Percentiles rank a stretch among this genome's conserved stretches.
Evolutionary conservation across 2,113 vertebrate species (phyloP).

Genomic region (Gavialis gangeticus): DNA sequence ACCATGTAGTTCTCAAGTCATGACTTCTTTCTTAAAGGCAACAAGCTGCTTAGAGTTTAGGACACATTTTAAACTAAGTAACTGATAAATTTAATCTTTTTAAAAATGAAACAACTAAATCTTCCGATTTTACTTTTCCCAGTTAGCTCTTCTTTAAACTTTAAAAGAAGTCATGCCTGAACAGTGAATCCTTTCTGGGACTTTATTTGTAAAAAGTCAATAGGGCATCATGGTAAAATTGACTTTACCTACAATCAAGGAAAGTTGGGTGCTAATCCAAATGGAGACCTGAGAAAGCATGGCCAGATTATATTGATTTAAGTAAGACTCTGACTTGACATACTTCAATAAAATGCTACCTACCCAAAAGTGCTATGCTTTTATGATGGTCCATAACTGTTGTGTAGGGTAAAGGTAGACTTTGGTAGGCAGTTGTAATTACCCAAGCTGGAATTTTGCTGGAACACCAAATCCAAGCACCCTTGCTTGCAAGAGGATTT

Average conservation of each 20-base stretch:
- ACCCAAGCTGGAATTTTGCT: not conserved
- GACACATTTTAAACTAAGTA: fast-evolving
- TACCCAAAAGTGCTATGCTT: not conserved
- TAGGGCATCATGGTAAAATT: not conserved
- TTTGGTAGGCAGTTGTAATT: not conserved
- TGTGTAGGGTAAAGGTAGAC: too few species aligned
- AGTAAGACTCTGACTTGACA: not conserved
- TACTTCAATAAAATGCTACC: not conserved
- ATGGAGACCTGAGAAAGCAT: not conserved
- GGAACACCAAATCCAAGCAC: not conserved
- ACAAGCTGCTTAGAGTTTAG: not conserved
- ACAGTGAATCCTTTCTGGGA: not conserved
- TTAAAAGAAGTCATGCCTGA: not conserved
- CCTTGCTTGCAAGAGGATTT: not conserved
- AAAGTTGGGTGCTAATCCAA: fast-evolving
- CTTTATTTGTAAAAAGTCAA: not conserved
- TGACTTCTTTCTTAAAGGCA: not conserved
- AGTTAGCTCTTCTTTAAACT: not conserved
- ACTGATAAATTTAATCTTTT: not conserved
- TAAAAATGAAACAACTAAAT: not conserved
- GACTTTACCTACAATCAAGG: fast-evolving
- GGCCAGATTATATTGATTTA: not conserved
- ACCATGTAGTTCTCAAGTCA: not conserved
- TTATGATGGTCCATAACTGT: not conserved
- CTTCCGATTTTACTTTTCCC: fast-evolving